phyloP scores from a whole-genome alignment of 2,797 vertebrate genomes.

The Decapterus maruadsi region DNA sequence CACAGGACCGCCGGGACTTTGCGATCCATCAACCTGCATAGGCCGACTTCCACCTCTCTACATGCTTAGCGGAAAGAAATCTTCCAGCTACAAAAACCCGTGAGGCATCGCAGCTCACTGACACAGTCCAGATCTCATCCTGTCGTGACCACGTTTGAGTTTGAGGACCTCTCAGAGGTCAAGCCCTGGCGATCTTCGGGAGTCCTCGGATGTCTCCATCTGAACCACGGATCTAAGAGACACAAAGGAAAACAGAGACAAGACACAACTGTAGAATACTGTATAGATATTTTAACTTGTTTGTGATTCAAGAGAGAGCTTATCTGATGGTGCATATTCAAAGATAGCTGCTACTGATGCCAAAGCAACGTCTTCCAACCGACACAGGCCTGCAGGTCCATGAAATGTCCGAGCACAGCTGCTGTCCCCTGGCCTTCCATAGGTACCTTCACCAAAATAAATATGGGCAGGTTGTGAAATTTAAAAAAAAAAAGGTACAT shows the following conservation, averaged over 20 bases:
- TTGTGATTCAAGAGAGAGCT: slow-evolving; percentile 54
- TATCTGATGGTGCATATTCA: slow-evolving; percentile 45
- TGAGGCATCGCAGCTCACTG: slow-evolving; percentile 66
- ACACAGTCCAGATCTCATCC: slow-evolving; percentile 62
- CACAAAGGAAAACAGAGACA: slow-evolving; percentile 58
- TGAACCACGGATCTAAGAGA: slow-evolving; percentile 56
- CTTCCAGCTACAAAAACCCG: slow-evolving; percentile 76
- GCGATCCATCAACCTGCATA: slow-evolving; percentile 87
- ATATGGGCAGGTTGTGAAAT: slow-evolving; percentile 23
- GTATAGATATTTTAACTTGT: slow-evolving; percentile 74
- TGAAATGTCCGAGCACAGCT: slow-evolving; percentile 32
- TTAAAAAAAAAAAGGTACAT: slow-evolving; percentile 29
- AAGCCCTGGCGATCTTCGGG: slow-evolving; percentile 51
- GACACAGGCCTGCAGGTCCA: slow-evolving; percentile 44
- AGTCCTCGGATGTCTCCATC: slow-evolving; percentile 56
- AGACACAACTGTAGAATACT: slow-evolving; percentile 76
- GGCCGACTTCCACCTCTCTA: slow-evolving; percentile 81
- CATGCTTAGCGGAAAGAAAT: slow-evolving; percentile 85
- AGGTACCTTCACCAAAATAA: slow-evolving; percentile 14
- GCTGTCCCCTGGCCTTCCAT: slow-evolving; percentile 2
- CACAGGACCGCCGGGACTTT: slow-evolving; percentile 83
- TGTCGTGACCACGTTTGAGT: slow-evolving; percentile 41
- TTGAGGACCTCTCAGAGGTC: slow-evolving; percentile 38
- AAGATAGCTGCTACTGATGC: slow-evolving; percentile 62
- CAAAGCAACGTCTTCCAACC: slow-evolving; percentile 37